Conservation (phyloP, 2,888 invertebrate genomes). For the Adineta ricciae region DNA sequence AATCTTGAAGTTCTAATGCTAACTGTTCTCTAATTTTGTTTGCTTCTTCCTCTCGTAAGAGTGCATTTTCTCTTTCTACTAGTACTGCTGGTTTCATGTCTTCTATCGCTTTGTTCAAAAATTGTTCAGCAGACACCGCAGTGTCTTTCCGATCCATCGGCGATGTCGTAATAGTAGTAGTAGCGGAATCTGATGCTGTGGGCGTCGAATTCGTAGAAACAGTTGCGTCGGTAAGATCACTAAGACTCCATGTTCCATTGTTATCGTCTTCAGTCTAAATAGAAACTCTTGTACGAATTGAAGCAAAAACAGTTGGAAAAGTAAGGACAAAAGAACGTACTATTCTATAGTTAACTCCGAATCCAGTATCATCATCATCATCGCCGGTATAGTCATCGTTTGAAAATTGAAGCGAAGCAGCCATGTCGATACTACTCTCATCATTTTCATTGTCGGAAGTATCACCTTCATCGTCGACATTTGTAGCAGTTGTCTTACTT, state of each 20-base stretch:
- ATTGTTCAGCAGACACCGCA: neutral
- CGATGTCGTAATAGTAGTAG: neutral
- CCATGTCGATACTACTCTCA: neutral
- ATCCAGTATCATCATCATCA: neutral
- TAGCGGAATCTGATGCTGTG: neutral
- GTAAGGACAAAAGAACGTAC: neutral
- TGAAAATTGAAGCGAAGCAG: neutral
- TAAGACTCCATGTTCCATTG: neutral
- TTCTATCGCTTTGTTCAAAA: neutral
- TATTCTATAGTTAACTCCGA: neutral
- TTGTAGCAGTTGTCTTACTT: no score
- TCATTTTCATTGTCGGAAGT: neutral
- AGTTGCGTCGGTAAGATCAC: neutral
- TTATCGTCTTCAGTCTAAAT: neutral
- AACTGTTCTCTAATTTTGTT: neutral
- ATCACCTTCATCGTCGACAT: neutral
- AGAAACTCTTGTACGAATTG: neutral
- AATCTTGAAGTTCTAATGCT: neutral
- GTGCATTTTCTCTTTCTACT: neutral
- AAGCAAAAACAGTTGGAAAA: no score
- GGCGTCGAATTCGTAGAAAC: neutral
- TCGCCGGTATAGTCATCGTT: neutral
- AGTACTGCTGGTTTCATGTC: neutral
- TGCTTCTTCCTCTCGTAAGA: neutral
- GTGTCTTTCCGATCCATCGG: neutral